These are phyloP conservation scores for Stenopsyche tienmushanensis DNA, from an alignment of 1,140 invertebrate species.

Conservation along the genomic window DNA sequence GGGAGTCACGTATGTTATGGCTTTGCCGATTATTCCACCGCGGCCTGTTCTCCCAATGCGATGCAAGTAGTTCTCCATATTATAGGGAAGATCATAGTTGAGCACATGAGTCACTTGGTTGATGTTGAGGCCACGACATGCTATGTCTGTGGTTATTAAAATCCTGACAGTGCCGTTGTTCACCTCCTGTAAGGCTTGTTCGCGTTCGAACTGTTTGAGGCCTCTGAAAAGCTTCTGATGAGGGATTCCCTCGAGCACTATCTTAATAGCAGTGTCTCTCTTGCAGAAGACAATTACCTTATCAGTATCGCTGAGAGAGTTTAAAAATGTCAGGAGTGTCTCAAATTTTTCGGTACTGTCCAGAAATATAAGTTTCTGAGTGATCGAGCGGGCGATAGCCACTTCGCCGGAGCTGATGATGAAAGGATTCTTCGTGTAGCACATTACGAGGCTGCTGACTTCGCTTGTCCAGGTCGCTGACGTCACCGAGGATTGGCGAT, in stretches of 20 bases:
- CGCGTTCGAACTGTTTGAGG: not conserved
- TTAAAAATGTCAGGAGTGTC: conserved; percentile 59
- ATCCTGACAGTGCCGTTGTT: conserved; percentile 53
- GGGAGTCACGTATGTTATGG: too few relatives aligned
- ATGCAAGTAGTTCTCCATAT: conserved; percentile 34
- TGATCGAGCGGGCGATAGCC: conserved; percentile 79
- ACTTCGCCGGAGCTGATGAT: conserved; percentile 86
- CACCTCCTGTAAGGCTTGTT: not conserved
- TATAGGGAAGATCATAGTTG: conserved; percentile 34
- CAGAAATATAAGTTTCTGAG: conserved; percentile 72
- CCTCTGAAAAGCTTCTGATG: not conserved
- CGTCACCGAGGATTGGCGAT: conserved; percentile 85
- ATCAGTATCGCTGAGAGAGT: conserved; percentile 66
- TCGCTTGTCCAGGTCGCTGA: conserved; percentile 85
- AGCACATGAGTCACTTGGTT: conserved; percentile 22
- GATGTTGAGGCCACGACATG: conserved; percentile 73
- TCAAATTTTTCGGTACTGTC: conserved; percentile 60
- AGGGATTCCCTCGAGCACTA: not conserved
- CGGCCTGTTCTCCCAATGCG: conserved; percentile 36
- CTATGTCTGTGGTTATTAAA: conserved; percentile 83
- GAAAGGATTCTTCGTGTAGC: conserved; percentile 85
- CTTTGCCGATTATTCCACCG: too few relatives aligned
- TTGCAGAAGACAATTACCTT: conserved; percentile 89
- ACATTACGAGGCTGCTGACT: conserved; percentile 77
- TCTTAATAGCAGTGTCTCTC: conserved; percentile 46